Conservation (phyloP, 1,140 invertebrate genomes). For the Papilio xuthus region DNA sequence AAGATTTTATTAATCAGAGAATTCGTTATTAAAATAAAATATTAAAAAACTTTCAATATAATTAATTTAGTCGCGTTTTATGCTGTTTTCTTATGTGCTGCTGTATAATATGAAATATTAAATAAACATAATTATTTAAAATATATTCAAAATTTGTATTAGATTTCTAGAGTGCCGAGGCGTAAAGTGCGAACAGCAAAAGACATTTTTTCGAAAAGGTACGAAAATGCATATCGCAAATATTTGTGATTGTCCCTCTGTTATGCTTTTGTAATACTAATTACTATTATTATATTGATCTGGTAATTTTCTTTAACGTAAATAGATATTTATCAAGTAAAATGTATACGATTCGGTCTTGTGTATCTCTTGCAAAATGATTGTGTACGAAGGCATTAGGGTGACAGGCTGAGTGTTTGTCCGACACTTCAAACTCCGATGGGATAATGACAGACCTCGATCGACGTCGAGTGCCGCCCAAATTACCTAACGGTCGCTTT, state of each 20-base stretch:
- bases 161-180: too few relatives aligned
- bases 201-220: too few relatives aligned
- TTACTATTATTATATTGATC: too few relatives aligned
- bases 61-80: not conserved
- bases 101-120: too few relatives aligned
- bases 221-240: too few relatives aligned
- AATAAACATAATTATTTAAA: too few relatives aligned
- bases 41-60: not conserved
- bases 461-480: constrained; percentile 4
- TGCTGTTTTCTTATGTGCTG: not conserved
- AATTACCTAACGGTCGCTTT: not conserved
- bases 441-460: constrained; percentile 34
- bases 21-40: not conserved
- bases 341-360: not conserved
- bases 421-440: constrained; percentile 24
- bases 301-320: not conserved
- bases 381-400: constrained; percentile 22
- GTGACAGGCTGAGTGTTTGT: constrained; percentile 32
- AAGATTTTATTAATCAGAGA: not conserved
- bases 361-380: constrained; percentile 9
- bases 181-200: too few relatives aligned
- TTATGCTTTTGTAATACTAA: too few relatives aligned
- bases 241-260: too few relatives aligned
- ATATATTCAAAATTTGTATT: too few relatives aligned
- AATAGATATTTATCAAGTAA: not conserved